Percentiles rank a stretch among this genome's conserved stretches.
These are phyloP conservation scores for Pecten maximus DNA, from an alignment of 2,888 invertebrate species.

Conservation along the genomic window DNA sequence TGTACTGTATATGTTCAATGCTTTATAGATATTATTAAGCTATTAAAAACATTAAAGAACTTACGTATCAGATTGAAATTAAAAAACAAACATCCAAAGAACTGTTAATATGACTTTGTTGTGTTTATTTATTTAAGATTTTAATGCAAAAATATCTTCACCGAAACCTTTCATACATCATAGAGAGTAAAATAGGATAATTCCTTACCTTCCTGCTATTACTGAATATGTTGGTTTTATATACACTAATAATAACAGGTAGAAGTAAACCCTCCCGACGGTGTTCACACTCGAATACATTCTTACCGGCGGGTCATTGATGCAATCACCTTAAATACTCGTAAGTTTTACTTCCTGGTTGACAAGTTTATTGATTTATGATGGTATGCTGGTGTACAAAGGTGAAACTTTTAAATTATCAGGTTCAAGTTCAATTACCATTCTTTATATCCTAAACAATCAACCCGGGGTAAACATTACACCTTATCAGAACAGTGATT, in stretches of 20 bases:
- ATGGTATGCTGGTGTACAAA: no score
- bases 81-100: background rate
- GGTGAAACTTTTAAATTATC: no score
- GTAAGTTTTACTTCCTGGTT: background rate
- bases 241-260: background rate
- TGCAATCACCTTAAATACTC: background rate
- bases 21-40: no score
- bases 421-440: no score
- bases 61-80: background rate
- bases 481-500: no score
- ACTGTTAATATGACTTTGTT: background rate
- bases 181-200: background rate
- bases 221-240: background rate
- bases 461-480: no score
- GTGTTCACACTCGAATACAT: background rate
- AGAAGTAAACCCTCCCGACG: background rate
- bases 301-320: background rate
- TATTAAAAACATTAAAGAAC: no score
- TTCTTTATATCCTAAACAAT: no score
- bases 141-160: no score
- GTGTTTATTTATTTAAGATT: no score
- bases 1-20: no score
- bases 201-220: background rate
- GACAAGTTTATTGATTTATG: background rate
- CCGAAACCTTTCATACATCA: no score